Base-by-base conservation (phyloP, 1,140 invertebrate genomes). In the Rhyzopertha dominica region DNA sequence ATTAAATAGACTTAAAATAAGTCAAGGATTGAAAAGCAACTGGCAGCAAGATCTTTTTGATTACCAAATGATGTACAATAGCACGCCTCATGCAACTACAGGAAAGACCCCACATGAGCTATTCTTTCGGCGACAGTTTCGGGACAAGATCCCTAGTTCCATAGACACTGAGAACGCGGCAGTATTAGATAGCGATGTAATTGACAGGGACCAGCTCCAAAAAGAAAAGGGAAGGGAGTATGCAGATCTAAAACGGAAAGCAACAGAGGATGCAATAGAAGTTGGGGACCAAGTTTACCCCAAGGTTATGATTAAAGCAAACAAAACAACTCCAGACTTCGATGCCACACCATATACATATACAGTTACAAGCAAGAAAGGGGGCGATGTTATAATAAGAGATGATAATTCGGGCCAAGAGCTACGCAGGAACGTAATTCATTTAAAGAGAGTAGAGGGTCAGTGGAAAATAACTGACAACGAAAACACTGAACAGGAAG, bases 1-100 rank as follows among this genome's bases (percentile, higher is more conserved):
- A 10, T 18, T 61, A 20, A 65, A 65, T 46, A 9, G 59, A 13
- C 31, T 64, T 5, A 54, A 58, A 52, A 64, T 64, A 17, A 47
- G 47, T 12, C 39, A 61, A 25, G 16, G 47, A 7, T 43, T 54
- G 20, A 57, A 50, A 50, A 50, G 19, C 16, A 19, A 55, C 29
- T 59, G 43, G 44, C 43, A 51, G 47, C 16, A 52, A 10, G 46
- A 58, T 8, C 18, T 62, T n/a, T 12, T 18, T 7, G 42, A 54
- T 25, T 65, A 60, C 35, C 17, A 57, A 17, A 35, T 66, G 12
- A 63, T 61, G 54, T 63, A 65, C 39, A 56, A 51, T 10, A 30
- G 29, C 4, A 65, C 54, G n/a, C 56, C 52, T 1, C 55, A 62
- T 30, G 26, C 47, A 7, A 52, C 47, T 7, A 58, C 57, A 9